A percentile compares a stretch with the other conserved stretches of the same genome.
phyloP scores from a whole-genome alignment of 2,797 vertebrate genomes.

The Cyclura pinguis region DNA sequence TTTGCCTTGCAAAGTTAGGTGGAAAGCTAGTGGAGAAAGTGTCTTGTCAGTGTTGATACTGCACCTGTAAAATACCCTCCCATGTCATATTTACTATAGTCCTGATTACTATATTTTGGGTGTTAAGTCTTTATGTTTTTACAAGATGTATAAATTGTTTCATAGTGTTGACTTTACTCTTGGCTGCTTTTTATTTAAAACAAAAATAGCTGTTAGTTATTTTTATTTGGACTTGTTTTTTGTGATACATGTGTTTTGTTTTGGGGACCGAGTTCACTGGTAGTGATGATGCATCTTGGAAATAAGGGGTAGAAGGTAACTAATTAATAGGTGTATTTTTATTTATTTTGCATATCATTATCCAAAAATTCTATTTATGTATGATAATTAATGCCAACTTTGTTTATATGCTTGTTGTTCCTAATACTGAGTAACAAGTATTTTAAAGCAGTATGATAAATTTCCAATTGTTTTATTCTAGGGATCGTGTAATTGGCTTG shows the following conservation, averaged over 20 bases:
- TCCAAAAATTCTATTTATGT: background rate
- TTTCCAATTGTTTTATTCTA: slow-evolving; percentile 74
- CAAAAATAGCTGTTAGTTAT: background rate
- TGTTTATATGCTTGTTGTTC: background rate
- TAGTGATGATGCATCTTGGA: too few relatives aligned
- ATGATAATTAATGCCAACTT: background rate
- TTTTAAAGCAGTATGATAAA: slow-evolving; percentile 4
- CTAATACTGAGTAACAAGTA: background rate
- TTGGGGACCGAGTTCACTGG: too few relatives aligned
- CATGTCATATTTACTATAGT: background rate
- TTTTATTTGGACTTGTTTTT: background rate
- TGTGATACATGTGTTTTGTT: background rate
- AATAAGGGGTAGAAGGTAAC: background rate
- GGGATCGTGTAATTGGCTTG: slow-evolving; percentile 96
- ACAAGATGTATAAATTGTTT: background rate
- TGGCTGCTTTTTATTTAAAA: background rate
- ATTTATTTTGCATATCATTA: background rate
- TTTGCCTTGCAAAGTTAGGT: background rate
- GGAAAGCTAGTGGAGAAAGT: background rate
- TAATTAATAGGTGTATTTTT: background rate
- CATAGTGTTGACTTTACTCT: background rate
- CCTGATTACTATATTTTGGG: background rate
- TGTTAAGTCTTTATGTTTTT: background rate
- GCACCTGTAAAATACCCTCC: background rate
- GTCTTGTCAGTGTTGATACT: background rate